Base-by-base conservation (phyloP, 2,888 invertebrate genomes). In the Pachydiplax longipennis region DNA sequence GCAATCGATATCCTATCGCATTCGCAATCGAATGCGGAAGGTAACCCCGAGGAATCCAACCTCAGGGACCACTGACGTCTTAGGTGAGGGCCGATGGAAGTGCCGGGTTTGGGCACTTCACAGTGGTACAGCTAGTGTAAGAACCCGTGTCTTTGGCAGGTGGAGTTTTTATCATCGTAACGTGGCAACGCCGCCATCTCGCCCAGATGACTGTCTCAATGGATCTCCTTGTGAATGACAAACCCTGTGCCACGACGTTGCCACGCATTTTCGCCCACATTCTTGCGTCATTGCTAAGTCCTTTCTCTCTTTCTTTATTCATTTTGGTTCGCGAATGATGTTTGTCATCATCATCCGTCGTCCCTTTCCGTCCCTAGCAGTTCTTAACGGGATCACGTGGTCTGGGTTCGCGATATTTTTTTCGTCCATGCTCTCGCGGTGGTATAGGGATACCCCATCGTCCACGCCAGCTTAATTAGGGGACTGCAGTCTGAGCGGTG, bases 171-270 rank as follows among this genome's bases (percentile, higher is more conserved):
- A n/a, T 40, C 82, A 8, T 44, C 82, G 44, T 48, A 40, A 82
- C 82, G 44, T 82, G 82, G 82, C 82, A 82, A 82, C 82, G 25
- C 48, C 82, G 82, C 82, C 82, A 82, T 25, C 82, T 82, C 82
- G n/a, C n/a, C 82, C 82, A 48, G 82, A 44, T 82, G 82, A 44
- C 82, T 82, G 82, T 48, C 82, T 82, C 82, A 82, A 82, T 82
- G 82, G 82, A 82, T 82, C 82, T 40, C 82, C 82, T 82, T 82
- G 82, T 82, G 82, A 82, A 82, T 82, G 82, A 82, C 82, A 82
- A 82, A 82, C 82, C 82, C 82, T 82, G 44, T 82, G 44, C 82
- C 82, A 40, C 44, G 82, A 10, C 44, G 44, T 82, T 44, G 44
- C 82, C 82, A 82, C 37, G 82, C 82, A 82, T 82, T 82, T 82